These are phyloP conservation scores for Halictus ligatus DNA, from an alignment of 2,888 invertebrate species.

Conservation along the genomic window DNA sequence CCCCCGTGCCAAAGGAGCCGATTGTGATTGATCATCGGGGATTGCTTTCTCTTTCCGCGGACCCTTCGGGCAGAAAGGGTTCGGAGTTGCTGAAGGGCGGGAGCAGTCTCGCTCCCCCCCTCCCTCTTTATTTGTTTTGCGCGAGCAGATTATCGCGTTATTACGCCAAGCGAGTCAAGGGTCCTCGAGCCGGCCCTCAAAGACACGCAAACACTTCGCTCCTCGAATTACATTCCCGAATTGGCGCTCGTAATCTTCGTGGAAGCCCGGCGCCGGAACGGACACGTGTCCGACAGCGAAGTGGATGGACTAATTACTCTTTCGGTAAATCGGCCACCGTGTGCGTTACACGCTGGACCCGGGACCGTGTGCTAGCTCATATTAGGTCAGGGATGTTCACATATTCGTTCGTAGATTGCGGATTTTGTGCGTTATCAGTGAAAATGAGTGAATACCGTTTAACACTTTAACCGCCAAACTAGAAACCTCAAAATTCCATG, in stretches of 20 bases:
- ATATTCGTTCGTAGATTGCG: neutral
- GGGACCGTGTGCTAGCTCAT: neutral
- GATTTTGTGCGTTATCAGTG: neutral
- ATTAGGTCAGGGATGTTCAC: neutral
- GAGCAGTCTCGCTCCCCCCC: neutral
- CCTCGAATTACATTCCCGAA: conserved; percentile 77
- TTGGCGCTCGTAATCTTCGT: conserved; percentile 68
- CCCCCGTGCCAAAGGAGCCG: conserved; percentile 73
- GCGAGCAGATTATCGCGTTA: conserved; percentile 83
- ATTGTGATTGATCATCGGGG: conserved; percentile 83
- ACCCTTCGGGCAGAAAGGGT: conserved; percentile 75
- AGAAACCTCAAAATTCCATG: no score
- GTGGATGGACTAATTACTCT: conserved; percentile 39
- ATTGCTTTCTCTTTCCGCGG: conserved; percentile 65
- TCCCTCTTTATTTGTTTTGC: conserved; percentile 79
- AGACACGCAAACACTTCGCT: conserved; percentile 74
- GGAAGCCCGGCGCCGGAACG: conserved; percentile 20
- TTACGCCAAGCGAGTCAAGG: conserved; percentile 79
- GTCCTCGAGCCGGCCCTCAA: conserved; percentile 65
- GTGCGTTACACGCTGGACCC: neutral
- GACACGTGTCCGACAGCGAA: conserved; percentile 49
- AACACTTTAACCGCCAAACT: no score
- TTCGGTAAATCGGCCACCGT: neutral
- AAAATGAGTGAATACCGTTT: no score
- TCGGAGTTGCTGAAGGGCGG: conserved; percentile 62